Evolutionary conservation across 1,140 invertebrate genomes (phyloP), one percentile per base, ranked within the genome.

Genomic region (Portunus trituberculatus): DNA sequence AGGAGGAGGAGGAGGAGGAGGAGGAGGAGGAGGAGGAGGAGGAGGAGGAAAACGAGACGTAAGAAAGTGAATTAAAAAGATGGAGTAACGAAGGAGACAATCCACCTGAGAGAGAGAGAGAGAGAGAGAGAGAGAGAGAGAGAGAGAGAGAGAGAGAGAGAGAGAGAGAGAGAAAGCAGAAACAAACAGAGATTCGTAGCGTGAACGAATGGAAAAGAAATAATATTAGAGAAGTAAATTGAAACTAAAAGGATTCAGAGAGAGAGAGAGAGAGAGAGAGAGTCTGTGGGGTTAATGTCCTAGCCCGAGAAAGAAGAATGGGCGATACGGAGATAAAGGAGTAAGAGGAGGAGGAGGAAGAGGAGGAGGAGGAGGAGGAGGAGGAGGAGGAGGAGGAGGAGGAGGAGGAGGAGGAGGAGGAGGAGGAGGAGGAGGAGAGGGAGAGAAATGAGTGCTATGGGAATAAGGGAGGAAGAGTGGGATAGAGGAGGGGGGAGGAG

Each of bases 91-190:
- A 82, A 28, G 28, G 76, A 28, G 76, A 82, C 20, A 28, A 28
- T 25, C 20, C 20, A 28, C 20, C 20, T 4, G 76, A 28, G 1
- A 82, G 76, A 82, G 7, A 28, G 28, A 82, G 76, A 82, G 76
- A 82, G 76, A 82, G 76, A 82, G 76, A 82, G 76, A 28, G 76
- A 82, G 76, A 82, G 76, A 28, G 76, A 82, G 76, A 28, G 76
- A 82, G 76, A 82, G 76, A 28, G 76, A 82, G 76, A 28, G 76
- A 82, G 76, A 82, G 76, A 82, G 76, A 82, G 76, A 28, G 28
- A 82, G 76, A 82, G 76, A 82, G 76, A 82, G 76, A 28, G 76
- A 82, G 76, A 28, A 7, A 82, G 76, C 12, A 28, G 76, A 82
- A 7, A 82, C 2, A 28, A 7, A 82, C 2, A 28, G 76, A 82